Conservation (phyloP, 1,140 invertebrate genomes). For the Trachymyrmex cornetzi region DNA sequence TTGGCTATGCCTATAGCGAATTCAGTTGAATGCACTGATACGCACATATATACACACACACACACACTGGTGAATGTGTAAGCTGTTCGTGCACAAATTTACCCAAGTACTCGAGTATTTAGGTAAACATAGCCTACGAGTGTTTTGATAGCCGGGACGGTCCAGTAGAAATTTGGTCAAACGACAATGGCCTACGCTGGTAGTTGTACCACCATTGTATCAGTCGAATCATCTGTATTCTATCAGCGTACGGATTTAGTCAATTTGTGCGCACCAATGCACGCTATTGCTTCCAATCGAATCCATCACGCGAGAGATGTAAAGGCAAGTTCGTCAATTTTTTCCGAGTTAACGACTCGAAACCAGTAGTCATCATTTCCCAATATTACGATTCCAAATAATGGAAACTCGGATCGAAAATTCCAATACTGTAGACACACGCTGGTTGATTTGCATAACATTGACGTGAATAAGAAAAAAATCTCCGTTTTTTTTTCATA, state of each 20-base stretch:
- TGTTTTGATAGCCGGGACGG: background rate
- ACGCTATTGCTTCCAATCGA: background rate
- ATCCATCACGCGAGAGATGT: background rate
- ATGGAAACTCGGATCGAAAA: background rate
- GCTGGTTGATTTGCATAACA: too few relatives aligned
- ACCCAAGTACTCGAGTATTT: conserved; percentile 13
- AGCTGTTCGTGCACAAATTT: conserved; percentile 1
- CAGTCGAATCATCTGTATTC: background rate
- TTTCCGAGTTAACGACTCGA: background rate
- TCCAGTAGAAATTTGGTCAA: background rate
- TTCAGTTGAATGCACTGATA: conserved; percentile 3
- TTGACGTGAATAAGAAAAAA: too few relatives aligned
- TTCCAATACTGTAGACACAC: background rate
- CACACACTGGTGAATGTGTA: background rate
- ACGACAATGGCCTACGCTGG: background rate
- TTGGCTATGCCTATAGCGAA: background rate
- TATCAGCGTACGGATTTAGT: background rate
- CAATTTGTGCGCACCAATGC: background rate
- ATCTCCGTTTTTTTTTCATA: too few relatives aligned
- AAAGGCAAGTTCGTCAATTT: background rate
- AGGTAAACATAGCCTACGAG: conserved; percentile 11
- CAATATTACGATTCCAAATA: background rate
- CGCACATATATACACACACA: too few relatives aligned
- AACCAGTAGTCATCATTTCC: background rate
- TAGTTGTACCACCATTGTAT: background rate